phyloP scores from a whole-genome alignment of 2,888 invertebrate genomes.

The Drosophila dives region DNA sequence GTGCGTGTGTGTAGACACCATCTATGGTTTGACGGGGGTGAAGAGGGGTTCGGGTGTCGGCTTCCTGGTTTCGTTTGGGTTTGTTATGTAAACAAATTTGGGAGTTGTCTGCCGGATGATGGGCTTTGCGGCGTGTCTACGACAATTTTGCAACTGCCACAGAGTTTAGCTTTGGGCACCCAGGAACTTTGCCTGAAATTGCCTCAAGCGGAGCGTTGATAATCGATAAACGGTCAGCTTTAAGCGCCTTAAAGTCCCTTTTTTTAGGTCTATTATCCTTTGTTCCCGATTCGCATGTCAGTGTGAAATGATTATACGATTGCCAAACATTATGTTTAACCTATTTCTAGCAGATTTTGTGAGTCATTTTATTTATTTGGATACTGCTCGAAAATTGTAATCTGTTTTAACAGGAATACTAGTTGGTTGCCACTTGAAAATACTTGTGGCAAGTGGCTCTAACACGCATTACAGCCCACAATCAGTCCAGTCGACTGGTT shows the following conservation, averaged over 20 bases:
- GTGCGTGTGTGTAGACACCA: neutral
- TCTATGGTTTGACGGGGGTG: neutral
- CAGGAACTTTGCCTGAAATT: neutral
- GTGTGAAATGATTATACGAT: slow-evolving; percentile 9
- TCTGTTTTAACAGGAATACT: slow-evolving; percentile 32
- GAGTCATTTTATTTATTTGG: slow-evolving; percentile 56
- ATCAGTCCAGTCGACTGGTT: neutral
- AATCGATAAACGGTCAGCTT: slow-evolving; percentile 43
- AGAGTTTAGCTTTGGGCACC: slow-evolving; percentile 5
- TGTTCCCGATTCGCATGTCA: slow-evolving; percentile 23
- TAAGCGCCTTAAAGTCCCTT: slow-evolving; percentile 35
- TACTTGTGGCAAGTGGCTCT: slow-evolving; percentile 13
- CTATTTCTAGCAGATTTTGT: slow-evolving; percentile 42
- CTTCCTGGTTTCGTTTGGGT: slow-evolving; percentile 18
- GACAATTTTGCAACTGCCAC: slow-evolving; percentile 34
- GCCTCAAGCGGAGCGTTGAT: neutral
- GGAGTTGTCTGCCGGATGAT: slow-evolving; percentile 37
- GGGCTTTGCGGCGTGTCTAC: slow-evolving; percentile 47
- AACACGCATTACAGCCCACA: slow-evolving; percentile 10
- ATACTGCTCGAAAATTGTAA: slow-evolving; percentile 41
- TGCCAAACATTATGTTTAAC: slow-evolving; percentile 6
- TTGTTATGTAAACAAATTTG: slow-evolving; percentile 75
- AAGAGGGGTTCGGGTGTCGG: slow-evolving; percentile 15
- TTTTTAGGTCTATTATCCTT: slow-evolving; percentile 18
- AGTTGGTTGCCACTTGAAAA: slow-evolving; percentile 37